Evolutionary conservation across 2,797 vertebrate genomes (phyloP).

Genomic region (Danio tinwini): DNA sequence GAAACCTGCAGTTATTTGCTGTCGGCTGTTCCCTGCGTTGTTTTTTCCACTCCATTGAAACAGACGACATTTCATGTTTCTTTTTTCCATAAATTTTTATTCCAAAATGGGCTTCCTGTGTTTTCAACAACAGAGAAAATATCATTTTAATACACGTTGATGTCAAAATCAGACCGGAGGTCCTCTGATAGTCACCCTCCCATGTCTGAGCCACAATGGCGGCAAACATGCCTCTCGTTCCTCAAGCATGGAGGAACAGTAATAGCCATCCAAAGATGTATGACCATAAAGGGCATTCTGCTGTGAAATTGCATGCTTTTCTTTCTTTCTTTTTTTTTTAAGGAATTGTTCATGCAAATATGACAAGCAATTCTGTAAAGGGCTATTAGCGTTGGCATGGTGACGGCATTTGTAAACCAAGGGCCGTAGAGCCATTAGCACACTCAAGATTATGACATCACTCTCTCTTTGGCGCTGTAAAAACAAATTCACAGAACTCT

Average conservation of each 20-base stretch:
- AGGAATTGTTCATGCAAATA: constrained; percentile 52
- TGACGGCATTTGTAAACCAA: constrained; percentile 47
- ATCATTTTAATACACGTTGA: not conserved
- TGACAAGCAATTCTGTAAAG: constrained; percentile 50
- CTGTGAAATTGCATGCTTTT: constrained; percentile 35
- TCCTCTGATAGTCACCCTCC: not conserved
- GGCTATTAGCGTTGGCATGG: constrained; percentile 50
- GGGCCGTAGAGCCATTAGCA: constrained; percentile 31
- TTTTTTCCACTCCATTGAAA: constrained; percentile 72
- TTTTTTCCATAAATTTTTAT: constrained; percentile 61
- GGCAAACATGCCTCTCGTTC: not conserved
- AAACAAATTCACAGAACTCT: not conserved
- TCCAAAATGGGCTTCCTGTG: constrained; percentile 46
- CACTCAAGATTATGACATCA: constrained; percentile 30
- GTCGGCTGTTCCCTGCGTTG: constrained; percentile 71
- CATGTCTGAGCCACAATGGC: not conserved
- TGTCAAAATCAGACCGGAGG: constrained; percentile 7
- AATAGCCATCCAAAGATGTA: constrained; percentile 19
- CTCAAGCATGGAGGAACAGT: constrained; percentile 18
- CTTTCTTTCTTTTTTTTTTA: constrained; percentile 20
- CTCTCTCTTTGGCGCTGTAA: not conserved
- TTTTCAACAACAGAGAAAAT: constrained; percentile 20
- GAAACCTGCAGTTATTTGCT: constrained; percentile 77
- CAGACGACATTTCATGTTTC: constrained; percentile 56
- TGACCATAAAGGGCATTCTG: constrained; percentile 23